Evolutionary conservation across 2,113 vertebrate genomes (phyloP).

Genomic region (Chaenocephalus aceratus): DNA sequence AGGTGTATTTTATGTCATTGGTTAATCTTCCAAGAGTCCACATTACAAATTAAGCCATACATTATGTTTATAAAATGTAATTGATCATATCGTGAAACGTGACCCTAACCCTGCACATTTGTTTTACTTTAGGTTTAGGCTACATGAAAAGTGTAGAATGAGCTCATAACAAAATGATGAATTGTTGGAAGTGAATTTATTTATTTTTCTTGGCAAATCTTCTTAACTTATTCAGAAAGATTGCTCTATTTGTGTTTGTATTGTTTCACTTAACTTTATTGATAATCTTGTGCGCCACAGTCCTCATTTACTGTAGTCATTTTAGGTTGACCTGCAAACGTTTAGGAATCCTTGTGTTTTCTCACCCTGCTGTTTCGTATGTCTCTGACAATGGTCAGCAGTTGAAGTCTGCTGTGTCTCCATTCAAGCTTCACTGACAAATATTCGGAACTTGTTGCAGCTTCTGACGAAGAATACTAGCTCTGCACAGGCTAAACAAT

Average conservation of each 20-base stretch:
- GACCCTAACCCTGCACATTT: not conserved
- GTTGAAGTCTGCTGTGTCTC: not conserved
- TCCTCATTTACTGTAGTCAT: not conserved
- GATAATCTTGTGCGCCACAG: no score
- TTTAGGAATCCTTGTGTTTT: slow-evolving; percentile 20
- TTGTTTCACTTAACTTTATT: no score
- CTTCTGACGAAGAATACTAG: slow-evolving; percentile 41
- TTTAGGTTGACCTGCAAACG: not conserved
- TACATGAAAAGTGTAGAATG: not conserved
- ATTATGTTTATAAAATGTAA: no score
- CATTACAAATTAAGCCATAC: no score
- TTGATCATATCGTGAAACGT: not conserved
- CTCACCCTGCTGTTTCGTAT: slow-evolving; percentile 20
- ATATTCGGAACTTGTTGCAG: slow-evolving; percentile 76
- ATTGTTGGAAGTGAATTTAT: not conserved
- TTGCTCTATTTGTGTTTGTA: no score
- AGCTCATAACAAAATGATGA: not conserved
- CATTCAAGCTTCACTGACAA: slow-evolving; percentile 49
- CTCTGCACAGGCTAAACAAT: not conserved
- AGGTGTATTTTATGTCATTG: not conserved
- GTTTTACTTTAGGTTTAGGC: not conserved
- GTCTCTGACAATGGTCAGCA: not conserved
- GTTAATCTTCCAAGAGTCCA: no score
- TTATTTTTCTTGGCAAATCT: no score
- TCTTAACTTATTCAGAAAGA: no score